phyloP scores from a whole-genome alignment of 2,113 vertebrate genomes.

The Panurus biarmicus region DNA sequence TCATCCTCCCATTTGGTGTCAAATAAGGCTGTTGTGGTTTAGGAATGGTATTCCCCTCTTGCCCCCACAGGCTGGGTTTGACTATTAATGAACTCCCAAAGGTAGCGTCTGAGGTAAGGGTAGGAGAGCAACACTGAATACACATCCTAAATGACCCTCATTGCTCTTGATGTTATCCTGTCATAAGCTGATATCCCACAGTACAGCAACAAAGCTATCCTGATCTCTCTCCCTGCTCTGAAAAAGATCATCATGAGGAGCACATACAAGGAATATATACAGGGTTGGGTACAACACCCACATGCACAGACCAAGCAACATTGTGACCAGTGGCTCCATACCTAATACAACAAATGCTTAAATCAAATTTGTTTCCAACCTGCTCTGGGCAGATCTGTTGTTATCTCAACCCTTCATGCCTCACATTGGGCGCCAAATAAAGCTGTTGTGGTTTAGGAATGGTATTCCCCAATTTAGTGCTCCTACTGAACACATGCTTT shows the following conservation, averaged over 20 bases:
- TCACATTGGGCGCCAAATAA: neutral
- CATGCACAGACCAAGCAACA: neutral
- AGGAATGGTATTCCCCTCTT: no score
- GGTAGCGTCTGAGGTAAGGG: neutral
- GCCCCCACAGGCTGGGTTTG: neutral
- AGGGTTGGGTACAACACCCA: neutral
- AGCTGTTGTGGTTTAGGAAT: neutral
- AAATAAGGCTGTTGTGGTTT: no score
- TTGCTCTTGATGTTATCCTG: neutral
- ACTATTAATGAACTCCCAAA: neutral
- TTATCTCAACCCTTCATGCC: neutral
- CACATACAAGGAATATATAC: neutral
- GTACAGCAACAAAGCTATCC: neutral
- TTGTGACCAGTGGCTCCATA: neutral
- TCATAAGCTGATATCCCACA: neutral
- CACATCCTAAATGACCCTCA: neutral
- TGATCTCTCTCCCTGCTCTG: neutral
- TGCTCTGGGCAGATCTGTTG: neutral
- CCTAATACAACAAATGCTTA: neutral
- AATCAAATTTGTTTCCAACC: neutral
- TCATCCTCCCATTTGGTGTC: no score
- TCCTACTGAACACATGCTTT: neutral
- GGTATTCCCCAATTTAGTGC: neutral
- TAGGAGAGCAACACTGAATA: neutral
- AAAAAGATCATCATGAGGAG: neutral